Evolutionary conservation across 1,140 invertebrate species (phyloP), one percentile per base, ranked within the genome.

Genomic region (Portunus trituberculatus): DNA sequence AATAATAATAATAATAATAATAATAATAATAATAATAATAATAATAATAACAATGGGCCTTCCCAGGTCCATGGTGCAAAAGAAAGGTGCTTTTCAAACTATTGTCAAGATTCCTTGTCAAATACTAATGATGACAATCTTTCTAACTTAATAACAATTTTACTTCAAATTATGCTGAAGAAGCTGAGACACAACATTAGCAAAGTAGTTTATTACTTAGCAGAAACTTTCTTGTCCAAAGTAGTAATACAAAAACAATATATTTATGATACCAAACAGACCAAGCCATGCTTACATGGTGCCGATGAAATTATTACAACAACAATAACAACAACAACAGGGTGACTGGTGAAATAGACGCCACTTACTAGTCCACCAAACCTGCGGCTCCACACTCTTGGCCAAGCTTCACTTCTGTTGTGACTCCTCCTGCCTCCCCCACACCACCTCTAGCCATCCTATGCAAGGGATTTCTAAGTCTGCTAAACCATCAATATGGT

Each of bases 351-450:
- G 82, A 87, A 94, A 94, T 39, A 89, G 48, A 91, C 88, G 52
- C 86, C 93, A 94, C 93, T 94, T 94, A 94, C 93, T 94, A 91
- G 76, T 89, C 59, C 46, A 59, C 90, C 67, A 90, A 82, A 94
- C 59, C 87, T 86, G 39, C 29, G 82, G 93, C 88, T 89, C 87
- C 93, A 94, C 93, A 88, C 39, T 91, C 93, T 25, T 76, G 67
- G 52, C 52, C 52, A 12, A 59, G 52, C 52, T 59, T 20, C 52
- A 39, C 39, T 59, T 12, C 52, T 59, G 12, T 10, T 16, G 20
- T 59, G 52, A 12, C 67, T 76, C 67, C 67, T n/a, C 67, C 16
- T 20, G 6, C 67, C 67, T 76, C 12, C 52, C 52, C 67, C 52
- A 59, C 8, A 59, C 52, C 52, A 20, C 52, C 67, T 76, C 67